phyloP scores from a whole-genome alignment of 2,888 invertebrate genomes.

The Glomeris marginata region DNA sequence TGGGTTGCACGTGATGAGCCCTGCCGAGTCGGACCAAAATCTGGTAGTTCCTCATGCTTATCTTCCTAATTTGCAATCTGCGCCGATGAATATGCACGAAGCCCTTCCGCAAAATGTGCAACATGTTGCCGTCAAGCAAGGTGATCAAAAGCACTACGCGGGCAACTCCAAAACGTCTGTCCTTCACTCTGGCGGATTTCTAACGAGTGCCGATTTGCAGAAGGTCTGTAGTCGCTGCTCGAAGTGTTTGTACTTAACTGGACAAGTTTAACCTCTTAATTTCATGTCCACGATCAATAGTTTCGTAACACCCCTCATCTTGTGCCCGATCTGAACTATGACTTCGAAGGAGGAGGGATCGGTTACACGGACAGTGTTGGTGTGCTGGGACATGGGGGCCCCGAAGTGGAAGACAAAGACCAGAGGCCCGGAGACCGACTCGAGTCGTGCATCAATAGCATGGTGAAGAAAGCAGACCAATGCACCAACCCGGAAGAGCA shows the following conservation, averaged over 20 bases:
- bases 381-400: not conserved
- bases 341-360: slow-evolving; percentile 12
- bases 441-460: slow-evolving; percentile 30
- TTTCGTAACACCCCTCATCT: slow-evolving; percentile 1
- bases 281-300: not conserved
- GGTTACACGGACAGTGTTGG: slow-evolving; percentile 1
- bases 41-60: slow-evolving; percentile 7
- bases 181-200: slow-evolving; percentile 2
- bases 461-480: slow-evolving; percentile 28
- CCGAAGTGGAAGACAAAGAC: slow-evolving; percentile 14
- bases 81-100: slow-evolving; percentile 1
- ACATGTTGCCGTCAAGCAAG: not conserved
- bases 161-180: slow-evolving; percentile 1
- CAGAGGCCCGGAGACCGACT: slow-evolving; percentile 28
- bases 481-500: slow-evolving; percentile 38
- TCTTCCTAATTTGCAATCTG: slow-evolving; percentile 6
- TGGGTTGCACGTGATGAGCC: slow-evolving; percentile 17
- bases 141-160: not conserved
- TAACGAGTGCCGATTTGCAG: slow-evolving; percentile 14
- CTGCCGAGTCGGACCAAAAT: slow-evolving; percentile 17
- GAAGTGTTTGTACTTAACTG: no score
- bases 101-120: slow-evolving; percentile 1
- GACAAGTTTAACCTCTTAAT: no score
- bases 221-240: slow-evolving; percentile 14
- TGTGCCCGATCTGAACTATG: slow-evolving; percentile 11